Evolutionary conservation across 2,888 invertebrate species (phyloP).

Genomic region (Arctia plantaginis): DNA sequence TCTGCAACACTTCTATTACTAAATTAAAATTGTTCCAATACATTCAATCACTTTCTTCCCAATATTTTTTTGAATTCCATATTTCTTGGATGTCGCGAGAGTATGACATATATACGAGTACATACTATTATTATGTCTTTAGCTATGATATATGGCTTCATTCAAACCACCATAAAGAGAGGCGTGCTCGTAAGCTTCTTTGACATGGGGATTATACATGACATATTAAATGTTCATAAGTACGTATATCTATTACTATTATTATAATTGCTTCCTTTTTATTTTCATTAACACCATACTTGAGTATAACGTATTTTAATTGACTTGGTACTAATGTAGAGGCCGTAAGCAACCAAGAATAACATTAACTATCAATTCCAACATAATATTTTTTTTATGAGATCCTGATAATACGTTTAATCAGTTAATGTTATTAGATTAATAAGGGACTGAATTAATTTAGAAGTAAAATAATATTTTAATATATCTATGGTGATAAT

Average conservation of each 20-base stretch:
- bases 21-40: not conserved
- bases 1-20: not conserved
- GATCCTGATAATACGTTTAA: not conserved
- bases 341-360: too few relatives aligned
- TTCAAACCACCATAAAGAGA: slow-evolving; percentile 1
- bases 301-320: not conserved
- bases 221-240: slow-evolving; percentile 25
- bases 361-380: not conserved
- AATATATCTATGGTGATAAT: too few relatives aligned
- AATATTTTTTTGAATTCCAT: slow-evolving; percentile 25
- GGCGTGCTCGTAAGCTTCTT: slow-evolving; percentile 15
- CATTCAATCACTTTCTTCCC: slow-evolving; percentile 7
- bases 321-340: too few relatives aligned
- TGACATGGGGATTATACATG: slow-evolving; percentile 16
- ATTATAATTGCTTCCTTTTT: not conserved
- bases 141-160: slow-evolving; percentile 3
- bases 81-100: slow-evolving; percentile 40
- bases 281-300: not conserved
- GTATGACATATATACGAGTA: slow-evolving; percentile 23
- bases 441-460: too few relatives aligned
- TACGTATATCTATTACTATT: not conserved
- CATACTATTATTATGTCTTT: slow-evolving; percentile 9
- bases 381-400: not conserved
- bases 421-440: too few relatives aligned
- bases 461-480: too few relatives aligned